phyloP scores from a whole-genome alignment of 2,113 vertebrate species.

The Carlito syrichta region DNA sequence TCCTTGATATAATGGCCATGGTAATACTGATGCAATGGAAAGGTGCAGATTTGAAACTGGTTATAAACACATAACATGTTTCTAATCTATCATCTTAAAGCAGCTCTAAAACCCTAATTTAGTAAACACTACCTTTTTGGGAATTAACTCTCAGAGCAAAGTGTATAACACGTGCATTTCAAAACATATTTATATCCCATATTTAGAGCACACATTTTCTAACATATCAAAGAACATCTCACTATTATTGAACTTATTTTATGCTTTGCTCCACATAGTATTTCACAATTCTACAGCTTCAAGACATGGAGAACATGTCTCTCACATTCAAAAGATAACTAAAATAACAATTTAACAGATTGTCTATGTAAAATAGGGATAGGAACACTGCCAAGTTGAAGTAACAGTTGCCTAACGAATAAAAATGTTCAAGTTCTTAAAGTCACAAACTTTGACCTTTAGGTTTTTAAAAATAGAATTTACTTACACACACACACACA shows the following conservation, averaged over 20 bases:
- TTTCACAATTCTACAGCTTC: not conserved
- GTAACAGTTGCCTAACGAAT: constrained; percentile 46
- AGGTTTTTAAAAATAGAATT: constrained; percentile 14
- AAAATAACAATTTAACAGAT: constrained; percentile 29
- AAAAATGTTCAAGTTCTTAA: constrained; percentile 15
- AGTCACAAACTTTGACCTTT: constrained; percentile 50
- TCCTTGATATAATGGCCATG: not conserved
- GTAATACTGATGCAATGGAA: not conserved
- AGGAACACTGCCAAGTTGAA: constrained; percentile 1
- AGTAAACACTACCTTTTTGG: not conserved
- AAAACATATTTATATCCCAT: not conserved
- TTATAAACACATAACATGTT: constrained; percentile 9
- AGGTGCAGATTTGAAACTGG: not conserved
- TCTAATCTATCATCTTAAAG: not conserved
- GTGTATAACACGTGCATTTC: not conserved
- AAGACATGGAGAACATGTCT: not conserved
- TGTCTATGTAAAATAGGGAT: constrained; percentile 14
- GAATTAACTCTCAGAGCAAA: not conserved
- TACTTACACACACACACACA: not conserved
- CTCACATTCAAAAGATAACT: not conserved
- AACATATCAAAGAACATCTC: not conserved
- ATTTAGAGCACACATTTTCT: not conserved
- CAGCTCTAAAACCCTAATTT: not conserved
- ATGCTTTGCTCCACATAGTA: not conserved
- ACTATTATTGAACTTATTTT: not conserved